Percentiles rank a stretch among this genome's conserved stretches.
Evolutionary conservation across 2,888 invertebrate genomes (phyloP).

Genomic region (Cataglyphis altisquamis): DNA sequence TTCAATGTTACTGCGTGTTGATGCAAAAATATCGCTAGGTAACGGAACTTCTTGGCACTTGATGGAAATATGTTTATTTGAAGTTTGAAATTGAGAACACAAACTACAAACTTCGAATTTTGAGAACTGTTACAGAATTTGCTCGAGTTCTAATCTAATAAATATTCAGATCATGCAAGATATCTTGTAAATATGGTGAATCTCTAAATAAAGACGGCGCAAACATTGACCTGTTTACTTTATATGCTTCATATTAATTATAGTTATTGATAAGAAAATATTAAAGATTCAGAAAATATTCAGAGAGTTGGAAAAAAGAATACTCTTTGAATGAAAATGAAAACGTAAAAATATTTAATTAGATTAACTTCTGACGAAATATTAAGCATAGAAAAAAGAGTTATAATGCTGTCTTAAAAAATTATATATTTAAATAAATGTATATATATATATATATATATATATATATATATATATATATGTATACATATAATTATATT

Average conservation of each 20-base stretch:
- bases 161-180: slow-evolving; percentile 47
- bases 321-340: not conserved
- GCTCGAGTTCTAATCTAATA: slow-evolving; percentile 56
- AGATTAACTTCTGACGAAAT: not conserved
- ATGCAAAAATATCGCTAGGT: slow-evolving; percentile 8
- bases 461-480: not conserved
- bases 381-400: not conserved
- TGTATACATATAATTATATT: not conserved
- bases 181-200: slow-evolving; percentile 33
- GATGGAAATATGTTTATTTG: slow-evolving; percentile 55
- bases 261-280: not conserved
- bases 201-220: slow-evolving; percentile 3
- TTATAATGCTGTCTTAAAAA: not conserved
- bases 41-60: slow-evolving; percentile 28
- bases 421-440: not conserved
- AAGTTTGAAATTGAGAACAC: slow-evolving; percentile 50
- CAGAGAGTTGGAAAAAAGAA: not conserved
- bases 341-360: slow-evolving; percentile 9
- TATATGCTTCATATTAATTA: not conserved
- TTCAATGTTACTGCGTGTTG: not conserved
- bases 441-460: not conserved
- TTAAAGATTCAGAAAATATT: not conserved
- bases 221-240: not conserved
- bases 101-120: slow-evolving; percentile 55
- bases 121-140: slow-evolving; percentile 51